Evolutionary conservation across 2,888 invertebrate genomes (phyloP), one percentile per base, ranked within the genome.

Genomic region (Protodeltote pygarga): DNA sequence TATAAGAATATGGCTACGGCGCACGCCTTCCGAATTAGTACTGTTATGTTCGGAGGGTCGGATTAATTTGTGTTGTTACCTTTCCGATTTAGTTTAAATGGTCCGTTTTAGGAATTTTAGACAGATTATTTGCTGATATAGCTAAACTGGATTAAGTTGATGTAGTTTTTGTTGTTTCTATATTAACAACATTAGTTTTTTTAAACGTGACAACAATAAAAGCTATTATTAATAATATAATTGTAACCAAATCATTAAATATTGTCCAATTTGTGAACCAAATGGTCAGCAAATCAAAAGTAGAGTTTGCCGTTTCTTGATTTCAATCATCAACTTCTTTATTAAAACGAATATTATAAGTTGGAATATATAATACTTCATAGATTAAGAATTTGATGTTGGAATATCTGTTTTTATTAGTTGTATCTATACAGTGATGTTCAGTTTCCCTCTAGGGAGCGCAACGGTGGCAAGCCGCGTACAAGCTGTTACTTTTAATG

Each of bases 401-500:
- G 8, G 3, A 14, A 8, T 24, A 32, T 13, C 2, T 5, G 11
- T 33, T 35, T 53, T 48, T 44, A 50, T 42, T 53, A 41, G 21
- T 38, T 46, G 28, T 39, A 38, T 29, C n/a, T 33, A 13, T 34
- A 31, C 6, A 45, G 62, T 47, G 39, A 19, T 15, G 8, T 50
- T 52, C 20, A 27, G 21, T 49, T 46, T 41, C 59, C 63, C 64
- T 63, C 45, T 35, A 27, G 65, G 58, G 57, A 57, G 65, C 60
- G 50, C 23, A 59, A 58, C 38, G 67, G 68, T 63, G 73, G 71
- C 72, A 77, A 78, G 74, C 74, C 75, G 75, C 73, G 75, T 77
- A 73, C 89, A 88, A 89, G 91, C 90, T 91, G 90, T 91, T 91
- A 91, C 91, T 85, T 91, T 91, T 89, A 91, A 92, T 89, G 91